Percentiles rank a stretch among this genome's conserved stretches.
These are phyloP conservation scores for Drosophila neocordata DNA, from an alignment of 1,140 invertebrate species.

Conservation along the genomic window DNA sequence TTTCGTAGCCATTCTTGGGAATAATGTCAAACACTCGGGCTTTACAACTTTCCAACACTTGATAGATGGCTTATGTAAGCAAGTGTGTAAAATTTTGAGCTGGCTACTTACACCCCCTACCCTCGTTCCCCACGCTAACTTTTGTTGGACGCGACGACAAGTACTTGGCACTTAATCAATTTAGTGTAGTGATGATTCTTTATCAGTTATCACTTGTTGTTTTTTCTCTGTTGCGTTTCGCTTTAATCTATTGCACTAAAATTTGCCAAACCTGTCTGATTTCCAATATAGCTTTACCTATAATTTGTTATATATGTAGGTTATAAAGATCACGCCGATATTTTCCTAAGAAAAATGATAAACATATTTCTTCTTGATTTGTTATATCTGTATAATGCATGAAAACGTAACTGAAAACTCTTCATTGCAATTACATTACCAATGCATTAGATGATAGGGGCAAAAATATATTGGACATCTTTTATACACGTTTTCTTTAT, in stretches of 20 bases:
- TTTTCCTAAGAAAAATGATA: too few relatives aligned
- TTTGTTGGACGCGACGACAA: conserved; percentile 19
- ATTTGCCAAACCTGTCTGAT: not conserved
- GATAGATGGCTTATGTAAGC: conserved; percentile 58
- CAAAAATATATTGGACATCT: too few relatives aligned
- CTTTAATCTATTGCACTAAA: not conserved
- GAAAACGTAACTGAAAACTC: too few relatives aligned
- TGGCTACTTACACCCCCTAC: conserved; percentile 39
- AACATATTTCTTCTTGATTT: too few relatives aligned
- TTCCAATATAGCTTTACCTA: not conserved
- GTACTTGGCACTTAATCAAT: conserved; percentile 65
- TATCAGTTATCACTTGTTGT: not conserved
- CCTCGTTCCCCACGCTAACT: too few relatives aligned
- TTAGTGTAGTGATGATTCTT: conserved; percentile 25
- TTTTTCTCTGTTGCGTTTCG: not conserved
- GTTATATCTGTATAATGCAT: too few relatives aligned
- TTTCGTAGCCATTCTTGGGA: conserved; percentile 27
- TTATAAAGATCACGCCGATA: too few relatives aligned
- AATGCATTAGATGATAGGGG: too few relatives aligned
- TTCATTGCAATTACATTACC: too few relatives aligned
- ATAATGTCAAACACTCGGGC: conserved; percentile 37
- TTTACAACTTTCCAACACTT: conserved; percentile 40
- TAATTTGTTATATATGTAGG: not conserved
- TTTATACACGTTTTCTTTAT: too few relatives aligned
- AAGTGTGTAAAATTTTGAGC: conserved; percentile 34